Evolutionary conservation across 2,888 invertebrate genomes (phyloP).

Genomic region (Tipula confusa): DNA sequence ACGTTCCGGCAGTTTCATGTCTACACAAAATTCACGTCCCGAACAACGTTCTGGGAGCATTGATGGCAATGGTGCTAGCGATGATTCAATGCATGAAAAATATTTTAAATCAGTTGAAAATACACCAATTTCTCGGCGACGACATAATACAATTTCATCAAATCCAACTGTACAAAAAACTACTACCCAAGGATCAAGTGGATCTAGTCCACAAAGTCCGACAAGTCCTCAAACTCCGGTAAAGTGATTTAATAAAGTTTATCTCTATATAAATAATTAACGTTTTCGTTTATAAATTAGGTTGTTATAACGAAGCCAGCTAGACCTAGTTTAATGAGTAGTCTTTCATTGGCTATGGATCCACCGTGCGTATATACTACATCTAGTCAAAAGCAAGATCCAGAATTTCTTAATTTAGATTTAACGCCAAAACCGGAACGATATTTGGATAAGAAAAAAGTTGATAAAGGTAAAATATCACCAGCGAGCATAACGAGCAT

Average conservation of each 20-base stretch:
- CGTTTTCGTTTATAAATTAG: conserved; percentile 30
- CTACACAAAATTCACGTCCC: conserved; percentile 40
- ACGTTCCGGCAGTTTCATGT: conserved; percentile 49
- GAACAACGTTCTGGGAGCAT: conserved; percentile 34
- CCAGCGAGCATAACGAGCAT: conserved; percentile 31
- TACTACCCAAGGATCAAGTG: conserved; percentile 53
- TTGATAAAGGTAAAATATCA: conserved; percentile 36
- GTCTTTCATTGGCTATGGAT: conserved; percentile 35
- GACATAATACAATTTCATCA: conserved; percentile 44
- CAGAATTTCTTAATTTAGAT: conserved; percentile 38
- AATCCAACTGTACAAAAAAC: conserved; percentile 41
- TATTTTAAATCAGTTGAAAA: conserved; percentile 70
- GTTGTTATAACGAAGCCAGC: conserved; percentile 34
- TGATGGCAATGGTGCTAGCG: conserved; percentile 61
- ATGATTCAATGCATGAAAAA: conserved; percentile 78
- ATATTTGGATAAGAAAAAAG: conserved; percentile 38
- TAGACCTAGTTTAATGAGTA: conserved; percentile 37
- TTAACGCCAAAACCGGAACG: conserved; percentile 38
- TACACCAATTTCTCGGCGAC: conserved; percentile 59
- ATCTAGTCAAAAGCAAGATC: conserved; percentile 38
- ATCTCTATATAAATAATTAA: background rate
- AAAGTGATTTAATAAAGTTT: background rate
- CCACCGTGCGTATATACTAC: conserved; percentile 33
- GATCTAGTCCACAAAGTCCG: conserved; percentile 60
- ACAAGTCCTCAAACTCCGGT: conserved; percentile 52